Percentiles rank a stretch among this genome's conserved stretches.
These are phyloP conservation scores for Nephila pilipes DNA, from an alignment of 1,140 invertebrate genomes.

Conservation along the genomic window DNA sequence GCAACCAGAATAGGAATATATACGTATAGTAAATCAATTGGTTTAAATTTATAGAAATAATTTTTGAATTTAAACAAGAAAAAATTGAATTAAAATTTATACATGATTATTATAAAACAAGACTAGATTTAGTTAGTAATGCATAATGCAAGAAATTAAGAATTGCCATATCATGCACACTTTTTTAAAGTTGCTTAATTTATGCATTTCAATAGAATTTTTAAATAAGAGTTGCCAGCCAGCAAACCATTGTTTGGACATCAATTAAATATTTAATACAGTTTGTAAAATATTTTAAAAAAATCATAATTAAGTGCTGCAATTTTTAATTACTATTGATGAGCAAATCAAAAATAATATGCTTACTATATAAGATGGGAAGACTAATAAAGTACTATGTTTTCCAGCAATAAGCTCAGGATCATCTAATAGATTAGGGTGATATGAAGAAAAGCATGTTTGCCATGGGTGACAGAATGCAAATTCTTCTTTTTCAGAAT, in stretches of 20 bases:
- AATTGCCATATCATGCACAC: not conserved
- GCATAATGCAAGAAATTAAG: no score
- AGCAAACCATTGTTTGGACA: no score
- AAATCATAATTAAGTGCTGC: not conserved
- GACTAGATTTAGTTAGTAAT: no score
- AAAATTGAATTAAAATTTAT: no score
- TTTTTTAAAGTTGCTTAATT: not conserved
- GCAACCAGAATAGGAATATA: no score
- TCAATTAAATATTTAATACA: not conserved
- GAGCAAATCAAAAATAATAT: not conserved
- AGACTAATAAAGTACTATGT: conserved; percentile 95
- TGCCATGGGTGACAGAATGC: conserved; percentile 76
- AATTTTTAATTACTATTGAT: not conserved
- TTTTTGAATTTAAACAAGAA: no score
- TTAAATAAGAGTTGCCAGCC: no score
- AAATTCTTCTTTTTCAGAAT: conserved; percentile 27
- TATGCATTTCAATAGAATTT: not conserved
- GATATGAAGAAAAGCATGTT: conserved; percentile 83
- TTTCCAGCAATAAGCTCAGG: conserved; percentile 96
- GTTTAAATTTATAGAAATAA: no score
- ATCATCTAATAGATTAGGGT: conserved; percentile 94
- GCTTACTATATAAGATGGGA: conserved; percentile 93
- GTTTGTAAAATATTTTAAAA: not conserved
- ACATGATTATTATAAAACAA: no score
- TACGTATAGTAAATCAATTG: no score